Percentiles rank a stretch among this genome's conserved stretches.
Evolutionary conservation across 2,113 vertebrate genomes (phyloP).

Genomic region (Malurus elegans): DNA sequence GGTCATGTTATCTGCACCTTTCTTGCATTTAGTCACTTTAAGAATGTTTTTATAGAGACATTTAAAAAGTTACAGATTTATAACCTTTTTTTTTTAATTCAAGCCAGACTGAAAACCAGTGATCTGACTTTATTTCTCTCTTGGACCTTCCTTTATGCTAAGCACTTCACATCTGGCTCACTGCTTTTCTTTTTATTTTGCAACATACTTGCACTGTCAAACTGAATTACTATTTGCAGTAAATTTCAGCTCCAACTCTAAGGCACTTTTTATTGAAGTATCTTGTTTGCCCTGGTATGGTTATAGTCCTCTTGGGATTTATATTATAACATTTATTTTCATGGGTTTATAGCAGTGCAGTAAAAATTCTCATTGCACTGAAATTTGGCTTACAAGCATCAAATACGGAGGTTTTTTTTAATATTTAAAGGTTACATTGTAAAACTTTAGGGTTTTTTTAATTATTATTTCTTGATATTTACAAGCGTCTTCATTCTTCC

Average conservation of each 20-base stretch:
- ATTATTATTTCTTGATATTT: background rate
- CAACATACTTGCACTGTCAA: background rate
- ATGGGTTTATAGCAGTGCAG: background rate
- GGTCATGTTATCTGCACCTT: background rate
- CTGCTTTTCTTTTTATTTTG: background rate
- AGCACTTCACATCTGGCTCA: background rate
- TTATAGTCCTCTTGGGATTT: conserved; percentile 31
- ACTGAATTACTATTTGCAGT: conserved; percentile 17
- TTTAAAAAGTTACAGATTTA: background rate
- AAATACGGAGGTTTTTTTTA: background rate
- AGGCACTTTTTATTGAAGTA: conserved; percentile 27
- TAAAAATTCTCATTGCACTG: conserved; percentile 1
- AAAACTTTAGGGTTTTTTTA: background rate
- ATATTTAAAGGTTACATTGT: background rate
- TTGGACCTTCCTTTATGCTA: background rate
- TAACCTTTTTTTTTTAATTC: background rate
- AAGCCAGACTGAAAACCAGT: background rate
- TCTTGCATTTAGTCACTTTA: background rate
- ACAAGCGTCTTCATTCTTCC: background rate
- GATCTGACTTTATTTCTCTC: background rate
- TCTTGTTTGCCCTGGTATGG: conserved; percentile 18
- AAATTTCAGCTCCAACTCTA: conserved; percentile 28
- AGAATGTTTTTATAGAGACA: background rate
- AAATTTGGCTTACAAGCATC: background rate
- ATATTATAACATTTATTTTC: conserved; percentile 25